Evolutionary conservation across 2,113 vertebrate species (phyloP).

Genomic region (Perognathus longimembris): DNA sequence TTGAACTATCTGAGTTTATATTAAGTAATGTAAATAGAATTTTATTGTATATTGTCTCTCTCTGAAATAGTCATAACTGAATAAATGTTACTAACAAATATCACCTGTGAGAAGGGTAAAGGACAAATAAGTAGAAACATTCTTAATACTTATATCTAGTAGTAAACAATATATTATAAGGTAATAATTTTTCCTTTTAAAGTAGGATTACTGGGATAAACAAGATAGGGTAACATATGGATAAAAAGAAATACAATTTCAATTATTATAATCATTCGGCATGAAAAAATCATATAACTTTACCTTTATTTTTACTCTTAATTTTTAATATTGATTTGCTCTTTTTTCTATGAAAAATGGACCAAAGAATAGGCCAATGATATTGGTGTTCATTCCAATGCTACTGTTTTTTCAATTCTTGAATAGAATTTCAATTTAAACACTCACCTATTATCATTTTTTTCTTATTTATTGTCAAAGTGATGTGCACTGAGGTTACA

Average conservation of each 20-base stretch:
- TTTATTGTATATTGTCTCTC: background rate
- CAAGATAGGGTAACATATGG: background rate
- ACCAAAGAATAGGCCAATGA: background rate
- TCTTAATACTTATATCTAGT: background rate
- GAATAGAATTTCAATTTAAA: background rate
- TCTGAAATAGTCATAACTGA: background rate
- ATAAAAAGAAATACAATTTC: constrained; percentile 10
- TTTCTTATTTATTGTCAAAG: no score
- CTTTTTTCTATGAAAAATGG: background rate
- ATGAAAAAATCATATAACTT: no score
- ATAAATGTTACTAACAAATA: background rate
- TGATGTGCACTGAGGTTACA: no score
- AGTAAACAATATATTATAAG: background rate
- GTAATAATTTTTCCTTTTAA: background rate
- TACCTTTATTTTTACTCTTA: constrained; percentile 13
- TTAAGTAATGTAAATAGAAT: background rate
- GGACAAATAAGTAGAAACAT: background rate
- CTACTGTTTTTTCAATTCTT: background rate
- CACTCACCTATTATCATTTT: no score
- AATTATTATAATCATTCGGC: no score
- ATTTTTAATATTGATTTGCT: background rate
- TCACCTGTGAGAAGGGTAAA: background rate
- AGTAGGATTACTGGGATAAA: background rate
- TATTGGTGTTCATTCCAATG: background rate
- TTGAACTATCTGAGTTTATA: background rate